Percentiles rank a stretch among this genome's conserved stretches.
These are phyloP conservation scores for Drosophila pallidifrons DNA, from an alignment of 1,140 invertebrate species.

Conservation along the genomic window DNA sequence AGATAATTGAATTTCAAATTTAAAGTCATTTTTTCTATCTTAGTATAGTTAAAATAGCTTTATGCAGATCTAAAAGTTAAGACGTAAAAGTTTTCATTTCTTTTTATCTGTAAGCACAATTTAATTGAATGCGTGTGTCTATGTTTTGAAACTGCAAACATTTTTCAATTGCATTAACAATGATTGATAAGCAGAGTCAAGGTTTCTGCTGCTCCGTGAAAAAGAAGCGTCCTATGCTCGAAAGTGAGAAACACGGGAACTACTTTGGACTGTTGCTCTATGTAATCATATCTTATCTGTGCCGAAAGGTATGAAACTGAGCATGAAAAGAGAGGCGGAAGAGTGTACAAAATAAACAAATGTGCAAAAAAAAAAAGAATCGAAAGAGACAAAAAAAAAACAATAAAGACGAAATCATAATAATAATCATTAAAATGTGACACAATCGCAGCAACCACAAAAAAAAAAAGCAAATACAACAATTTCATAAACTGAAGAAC, in stretches of 20 bases:
- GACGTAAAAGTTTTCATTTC: not conserved
- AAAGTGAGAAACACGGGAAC: not conserved
- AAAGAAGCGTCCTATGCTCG: conserved; percentile 36
- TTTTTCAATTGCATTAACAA: conserved; percentile 52
- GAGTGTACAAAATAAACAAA: conserved; percentile 32
- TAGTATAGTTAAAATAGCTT: not conserved
- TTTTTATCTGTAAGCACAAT: not conserved
- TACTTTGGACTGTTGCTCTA: conserved; percentile 13
- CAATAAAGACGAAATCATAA: conserved; percentile 31
- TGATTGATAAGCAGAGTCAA: conserved; percentile 43
- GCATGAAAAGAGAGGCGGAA: conserved; percentile 6
- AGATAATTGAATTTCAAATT: too few relatives aligned
- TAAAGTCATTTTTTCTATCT: too few relatives aligned
- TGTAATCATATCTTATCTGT: conserved; percentile 45
- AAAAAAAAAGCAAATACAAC: conserved; percentile 12
- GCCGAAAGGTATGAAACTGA: conserved; percentile 5
- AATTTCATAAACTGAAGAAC: conserved; percentile 34
- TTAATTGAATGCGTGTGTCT: not conserved
- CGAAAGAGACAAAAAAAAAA: too few relatives aligned
- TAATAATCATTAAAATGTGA: conserved; percentile 48
- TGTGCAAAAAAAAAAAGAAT: not conserved
- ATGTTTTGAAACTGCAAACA: conserved; percentile 43
- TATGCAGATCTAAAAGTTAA: not conserved
- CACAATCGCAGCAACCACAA: conserved; percentile 40
- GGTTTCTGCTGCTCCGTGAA: conserved; percentile 4